A percentile compares a stretch with the other conserved stretches of the same genome.
phyloP scores from a whole-genome alignment of 1,140 invertebrate species.

The Orius insidiosus region DNA sequence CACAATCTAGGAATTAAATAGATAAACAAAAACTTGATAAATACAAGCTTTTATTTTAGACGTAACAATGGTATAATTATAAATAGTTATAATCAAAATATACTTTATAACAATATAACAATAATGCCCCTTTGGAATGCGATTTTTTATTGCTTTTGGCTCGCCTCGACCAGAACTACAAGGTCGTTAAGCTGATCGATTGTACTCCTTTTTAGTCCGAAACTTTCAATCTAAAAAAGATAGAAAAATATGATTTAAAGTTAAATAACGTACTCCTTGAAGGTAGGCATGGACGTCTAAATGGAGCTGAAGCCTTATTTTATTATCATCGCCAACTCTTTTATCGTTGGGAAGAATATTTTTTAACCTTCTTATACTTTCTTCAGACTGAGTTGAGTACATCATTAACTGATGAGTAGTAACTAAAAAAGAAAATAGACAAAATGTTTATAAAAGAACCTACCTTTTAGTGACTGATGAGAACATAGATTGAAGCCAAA shows the following conservation, averaged over 20 bases:
- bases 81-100: no score
- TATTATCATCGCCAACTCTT: conserved; percentile 70
- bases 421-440: conserved; percentile 38
- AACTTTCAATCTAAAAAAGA: conserved; percentile 17
- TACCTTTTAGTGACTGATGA: conserved; percentile 47
- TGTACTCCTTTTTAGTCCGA: conserved; percentile 14
- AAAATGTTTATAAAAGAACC: conserved; percentile 24
- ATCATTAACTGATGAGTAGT: conserved; percentile 57
- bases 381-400: conserved; percentile 85
- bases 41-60: no score
- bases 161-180: conserved; percentile 17
- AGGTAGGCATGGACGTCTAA: conserved; percentile 59
- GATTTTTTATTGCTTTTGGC: conserved; percentile 10
- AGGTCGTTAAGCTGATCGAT: conserved; percentile 18
- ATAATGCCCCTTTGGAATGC: no score
- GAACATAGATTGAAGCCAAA: conserved; percentile 37
- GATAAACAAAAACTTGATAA: no score
- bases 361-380: conserved; percentile 73
- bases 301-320: conserved; percentile 76
- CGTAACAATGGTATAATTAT: no score
- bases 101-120: no score
- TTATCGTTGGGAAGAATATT: conserved; percentile 28
- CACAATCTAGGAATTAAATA: no score
- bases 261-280: conserved; percentile 19
- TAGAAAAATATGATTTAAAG: background rate